These are phyloP conservation scores for Melitaea cinxia DNA, from an alignment of 1,140 invertebrate genomes.

Conservation along the genomic window DNA sequence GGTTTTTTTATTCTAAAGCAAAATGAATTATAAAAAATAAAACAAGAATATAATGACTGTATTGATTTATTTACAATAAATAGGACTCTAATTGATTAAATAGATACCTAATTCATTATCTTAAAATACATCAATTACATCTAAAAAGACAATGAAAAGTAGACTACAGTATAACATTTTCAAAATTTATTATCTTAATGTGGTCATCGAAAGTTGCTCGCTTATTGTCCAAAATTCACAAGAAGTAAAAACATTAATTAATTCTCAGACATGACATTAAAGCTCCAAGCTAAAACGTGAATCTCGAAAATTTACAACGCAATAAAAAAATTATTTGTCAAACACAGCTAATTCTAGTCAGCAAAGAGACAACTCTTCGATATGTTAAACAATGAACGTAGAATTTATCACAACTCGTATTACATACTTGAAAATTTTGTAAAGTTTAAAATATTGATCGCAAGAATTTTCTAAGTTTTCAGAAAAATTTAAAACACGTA, in stretches of 20 bases:
- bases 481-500: conserved; percentile 4
- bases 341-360: conserved; percentile 75
- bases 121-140: conserved; percentile 35
- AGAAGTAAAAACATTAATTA: not conserved
- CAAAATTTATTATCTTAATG: conserved; percentile 54
- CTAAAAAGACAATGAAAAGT: conserved; percentile 44
- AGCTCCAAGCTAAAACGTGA: conserved; percentile 46
- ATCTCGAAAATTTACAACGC: conserved; percentile 33
- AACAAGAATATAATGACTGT: conserved; percentile 49
- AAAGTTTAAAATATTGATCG: not conserved
- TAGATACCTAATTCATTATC: conserved; percentile 34
- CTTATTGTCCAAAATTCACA: conserved; percentile 60
- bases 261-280: conserved; percentile 34
- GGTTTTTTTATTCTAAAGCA: not conserved
- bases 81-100: conserved; percentile 52
- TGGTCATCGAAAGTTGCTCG: conserved; percentile 49
- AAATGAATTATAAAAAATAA: conserved; percentile 31
- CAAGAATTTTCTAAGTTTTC: conserved; percentile 3
- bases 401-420: conserved; percentile 26
- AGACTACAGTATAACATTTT: conserved; percentile 53
- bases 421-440: conserved; percentile 17
- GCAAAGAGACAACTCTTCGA: conserved; percentile 47
- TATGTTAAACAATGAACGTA: conserved; percentile 28
- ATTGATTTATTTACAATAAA: conserved; percentile 68
- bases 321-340: conserved; percentile 71